phyloP scores from a whole-genome alignment of 2,888 invertebrate species.

The Papilio protenor region DNA sequence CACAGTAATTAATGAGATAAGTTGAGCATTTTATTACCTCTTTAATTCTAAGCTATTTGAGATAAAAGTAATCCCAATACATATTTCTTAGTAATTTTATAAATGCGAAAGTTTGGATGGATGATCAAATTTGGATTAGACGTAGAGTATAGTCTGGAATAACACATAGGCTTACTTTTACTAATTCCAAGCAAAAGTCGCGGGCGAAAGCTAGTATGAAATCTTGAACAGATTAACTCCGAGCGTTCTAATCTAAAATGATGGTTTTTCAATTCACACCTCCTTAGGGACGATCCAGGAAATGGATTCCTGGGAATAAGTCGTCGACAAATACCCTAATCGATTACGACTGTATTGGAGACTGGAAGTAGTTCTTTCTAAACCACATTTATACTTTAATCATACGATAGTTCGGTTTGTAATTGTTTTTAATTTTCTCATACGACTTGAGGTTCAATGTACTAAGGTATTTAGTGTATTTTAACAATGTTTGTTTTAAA shows the following conservation, averaged over 20 bases:
- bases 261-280: slow-evolving; percentile 39
- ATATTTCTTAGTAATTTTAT: too few relatives aligned
- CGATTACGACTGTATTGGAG: slow-evolving; percentile 39
- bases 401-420: background rate
- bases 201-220: background rate
- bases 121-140: too few relatives aligned
- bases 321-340: slow-evolving; percentile 41
- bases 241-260: slow-evolving; percentile 33
- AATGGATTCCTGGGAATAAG: slow-evolving; percentile 41
- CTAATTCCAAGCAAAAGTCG: too few relatives aligned
- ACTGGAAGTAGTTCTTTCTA: slow-evolving; percentile 31
- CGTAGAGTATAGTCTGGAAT: too few relatives aligned
- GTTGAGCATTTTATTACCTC: too few relatives aligned
- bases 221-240: background rate
- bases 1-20: too few relatives aligned
- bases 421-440: background rate
- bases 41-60: too few relatives aligned
- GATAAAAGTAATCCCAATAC: too few relatives aligned
- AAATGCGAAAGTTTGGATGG: too few relatives aligned
- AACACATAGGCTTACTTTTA: background rate
- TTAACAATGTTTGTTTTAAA: background rate
- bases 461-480: background rate
- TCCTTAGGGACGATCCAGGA: slow-evolving; percentile 37
- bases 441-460: background rate
- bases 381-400: slow-evolving; percentile 16